These are phyloP conservation scores for Rousettus leschenaultii DNA, from an alignment of 2,113 vertebrate species.

Conservation along the genomic window DNA sequence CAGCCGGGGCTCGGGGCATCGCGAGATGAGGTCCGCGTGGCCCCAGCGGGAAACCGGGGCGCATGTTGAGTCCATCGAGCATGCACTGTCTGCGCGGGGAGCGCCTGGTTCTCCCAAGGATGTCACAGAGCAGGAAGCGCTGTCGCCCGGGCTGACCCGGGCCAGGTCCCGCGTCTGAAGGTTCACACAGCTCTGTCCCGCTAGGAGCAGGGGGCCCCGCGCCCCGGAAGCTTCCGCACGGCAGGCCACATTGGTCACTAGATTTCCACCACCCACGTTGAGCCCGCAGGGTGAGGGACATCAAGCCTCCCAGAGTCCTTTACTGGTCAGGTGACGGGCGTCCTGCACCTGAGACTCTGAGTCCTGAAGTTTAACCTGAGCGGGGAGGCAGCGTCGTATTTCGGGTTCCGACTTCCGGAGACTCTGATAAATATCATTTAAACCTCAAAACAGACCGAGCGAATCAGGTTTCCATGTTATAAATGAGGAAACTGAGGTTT, in stretches of 20 bases:
- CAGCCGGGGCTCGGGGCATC: conserved; percentile 33
- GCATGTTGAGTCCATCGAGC: neutral
- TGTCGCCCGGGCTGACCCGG: neutral
- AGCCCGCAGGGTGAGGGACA: neutral
- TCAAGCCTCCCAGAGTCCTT: neutral
- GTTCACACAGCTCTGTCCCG: neutral
- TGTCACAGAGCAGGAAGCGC: neutral
- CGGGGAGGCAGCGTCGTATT: neutral
- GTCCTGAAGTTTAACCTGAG: neutral
- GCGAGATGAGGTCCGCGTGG: neutral
- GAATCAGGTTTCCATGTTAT: neutral
- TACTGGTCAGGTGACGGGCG: no score
- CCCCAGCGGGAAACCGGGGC: neutral
- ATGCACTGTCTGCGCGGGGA: neutral
- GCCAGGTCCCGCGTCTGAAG: neutral
- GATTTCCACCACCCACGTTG: neutral
- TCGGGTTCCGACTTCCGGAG: neutral
- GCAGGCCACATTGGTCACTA: neutral
- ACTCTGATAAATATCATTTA: accelerated
- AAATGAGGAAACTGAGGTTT: neutral
- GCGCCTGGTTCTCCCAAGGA: neutral
- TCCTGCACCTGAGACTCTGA: no score
- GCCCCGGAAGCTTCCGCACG: neutral
- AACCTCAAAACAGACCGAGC: neutral
- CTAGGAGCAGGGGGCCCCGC: neutral